Percentiles rank a stretch among this genome's conserved stretches.
These are phyloP conservation scores for Herpailurus yagouaroundi DNA, from an alignment of 2,113 vertebrate species.

Conservation along the genomic window DNA sequence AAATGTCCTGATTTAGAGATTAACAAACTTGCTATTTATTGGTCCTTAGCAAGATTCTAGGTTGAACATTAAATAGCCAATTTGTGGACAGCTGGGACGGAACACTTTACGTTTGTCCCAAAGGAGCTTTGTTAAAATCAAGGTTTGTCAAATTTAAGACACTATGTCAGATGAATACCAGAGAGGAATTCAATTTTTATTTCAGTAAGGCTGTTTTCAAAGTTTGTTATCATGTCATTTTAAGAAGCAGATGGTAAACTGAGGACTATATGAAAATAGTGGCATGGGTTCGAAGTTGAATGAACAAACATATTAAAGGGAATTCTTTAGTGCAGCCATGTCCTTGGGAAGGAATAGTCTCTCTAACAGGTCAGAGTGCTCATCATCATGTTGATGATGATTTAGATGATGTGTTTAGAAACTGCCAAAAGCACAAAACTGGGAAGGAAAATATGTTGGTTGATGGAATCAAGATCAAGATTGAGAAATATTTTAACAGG, in stretches of 20 bases:
- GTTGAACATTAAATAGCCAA: not conserved
- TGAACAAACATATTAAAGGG: not conserved
- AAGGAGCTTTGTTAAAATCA: not conserved
- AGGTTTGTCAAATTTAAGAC: not conserved
- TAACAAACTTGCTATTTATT: not conserved
- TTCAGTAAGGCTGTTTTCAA: not conserved
- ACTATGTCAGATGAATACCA: not conserved
- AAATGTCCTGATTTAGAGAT: not conserved
- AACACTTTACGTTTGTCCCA: constrained; percentile 8
- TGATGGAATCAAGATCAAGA: constrained; percentile 57
- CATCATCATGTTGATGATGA: not conserved
- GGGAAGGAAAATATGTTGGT: not conserved
- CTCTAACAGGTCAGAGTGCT: not conserved
- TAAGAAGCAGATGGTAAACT: not conserved
- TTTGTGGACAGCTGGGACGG: not conserved
- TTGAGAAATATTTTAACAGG: constrained; percentile 58
- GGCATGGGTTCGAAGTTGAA: not conserved
- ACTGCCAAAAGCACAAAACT: not conserved
- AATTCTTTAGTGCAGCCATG: not conserved
- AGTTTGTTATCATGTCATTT: not conserved
- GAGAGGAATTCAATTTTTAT: not conserved
- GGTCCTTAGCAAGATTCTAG: not conserved
- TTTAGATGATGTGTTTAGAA: constrained; percentile 41
- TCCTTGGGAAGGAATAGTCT: not conserved
- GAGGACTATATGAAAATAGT: not conserved